Evolutionary conservation across 1,140 invertebrate species (phyloP).

Genomic region (Protaetia brevitarsis): DNA sequence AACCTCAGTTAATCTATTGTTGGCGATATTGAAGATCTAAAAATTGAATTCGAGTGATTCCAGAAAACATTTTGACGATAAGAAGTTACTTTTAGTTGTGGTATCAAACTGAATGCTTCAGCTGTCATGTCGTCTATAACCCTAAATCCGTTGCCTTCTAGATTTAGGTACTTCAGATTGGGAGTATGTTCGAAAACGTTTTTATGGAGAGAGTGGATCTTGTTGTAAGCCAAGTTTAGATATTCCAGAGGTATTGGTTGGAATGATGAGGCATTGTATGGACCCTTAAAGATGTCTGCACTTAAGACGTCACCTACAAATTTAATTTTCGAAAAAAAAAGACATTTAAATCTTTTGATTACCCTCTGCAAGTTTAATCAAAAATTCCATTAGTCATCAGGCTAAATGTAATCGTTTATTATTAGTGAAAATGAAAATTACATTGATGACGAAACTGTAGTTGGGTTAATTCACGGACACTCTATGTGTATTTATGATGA

Average conservation of each 20-base stretch:
- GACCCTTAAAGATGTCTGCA: conserved; percentile 59
- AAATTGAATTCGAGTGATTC: conserved; percentile 29
- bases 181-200: conserved; percentile 70
- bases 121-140: conserved; percentile 60
- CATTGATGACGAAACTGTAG: too few species aligned
- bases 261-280: conserved; percentile 56
- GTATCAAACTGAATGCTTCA: conserved; percentile 57
- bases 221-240: conserved; percentile 66
- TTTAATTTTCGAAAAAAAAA: too few species aligned
- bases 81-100: conserved; percentile 55
- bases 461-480: too few species aligned
- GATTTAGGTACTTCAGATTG: conserved; percentile 60
- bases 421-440: too few species aligned
- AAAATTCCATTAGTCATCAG: too few species aligned
- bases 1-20: conserved; percentile 53
- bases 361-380: too few species aligned
- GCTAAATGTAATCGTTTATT: too few species aligned
- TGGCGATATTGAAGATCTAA: conserved; percentile 58
- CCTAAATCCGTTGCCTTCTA: conserved; percentile 66
- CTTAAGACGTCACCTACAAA: conserved; percentile 55
- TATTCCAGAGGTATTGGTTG: conserved; percentile 61
- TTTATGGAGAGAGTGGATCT: conserved; percentile 62
- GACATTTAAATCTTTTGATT: too few species aligned
- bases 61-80: not conserved
- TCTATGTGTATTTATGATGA: too few species aligned